phyloP scores from a whole-genome alignment of 2,797 vertebrate species.

The Muscicapa comitata region DNA sequence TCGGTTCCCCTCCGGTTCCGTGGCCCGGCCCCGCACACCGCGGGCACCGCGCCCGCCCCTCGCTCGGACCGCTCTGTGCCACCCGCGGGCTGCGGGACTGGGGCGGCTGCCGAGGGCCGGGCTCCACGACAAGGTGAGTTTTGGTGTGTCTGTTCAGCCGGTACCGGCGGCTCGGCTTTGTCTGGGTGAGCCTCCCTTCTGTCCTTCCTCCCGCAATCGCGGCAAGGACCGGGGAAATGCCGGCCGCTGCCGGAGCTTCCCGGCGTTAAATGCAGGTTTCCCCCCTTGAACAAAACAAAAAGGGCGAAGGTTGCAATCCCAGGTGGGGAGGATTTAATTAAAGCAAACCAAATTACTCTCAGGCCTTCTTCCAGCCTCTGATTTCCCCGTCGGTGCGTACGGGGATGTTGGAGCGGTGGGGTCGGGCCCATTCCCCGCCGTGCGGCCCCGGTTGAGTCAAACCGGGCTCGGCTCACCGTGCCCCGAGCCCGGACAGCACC shows the following conservation, averaged over 20 bases:
- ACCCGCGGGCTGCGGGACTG: neutral
- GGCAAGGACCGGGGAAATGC: too few relatives aligned
- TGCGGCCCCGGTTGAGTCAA: neutral
- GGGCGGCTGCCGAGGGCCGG: neutral
- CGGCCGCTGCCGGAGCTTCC: neutral
- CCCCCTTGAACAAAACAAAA: rapidly evolving
- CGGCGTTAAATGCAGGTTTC: neutral
- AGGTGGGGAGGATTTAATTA: neutral
- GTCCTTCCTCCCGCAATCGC: neutral
- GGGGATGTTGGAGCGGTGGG: neutral
- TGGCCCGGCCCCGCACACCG: neutral
- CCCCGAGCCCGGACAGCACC: neutral
- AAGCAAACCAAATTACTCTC: neutral
- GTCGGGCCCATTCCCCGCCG: neutral
- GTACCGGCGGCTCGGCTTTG: neutral
- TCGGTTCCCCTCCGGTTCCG: neutral
- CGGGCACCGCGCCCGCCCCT: neutral
- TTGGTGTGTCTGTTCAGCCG: neutral
- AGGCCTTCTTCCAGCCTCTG: neutral
- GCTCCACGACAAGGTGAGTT: neutral
- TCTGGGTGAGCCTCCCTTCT: neutral
- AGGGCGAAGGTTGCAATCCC: neutral
- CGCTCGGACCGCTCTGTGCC: rapidly evolving
- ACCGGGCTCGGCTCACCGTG: neutral
- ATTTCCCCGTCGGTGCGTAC: neutral